These are phyloP conservation scores for Nomada goodeniana DNA, from an alignment of 2,888 invertebrate genomes.

Conservation along the genomic window DNA sequence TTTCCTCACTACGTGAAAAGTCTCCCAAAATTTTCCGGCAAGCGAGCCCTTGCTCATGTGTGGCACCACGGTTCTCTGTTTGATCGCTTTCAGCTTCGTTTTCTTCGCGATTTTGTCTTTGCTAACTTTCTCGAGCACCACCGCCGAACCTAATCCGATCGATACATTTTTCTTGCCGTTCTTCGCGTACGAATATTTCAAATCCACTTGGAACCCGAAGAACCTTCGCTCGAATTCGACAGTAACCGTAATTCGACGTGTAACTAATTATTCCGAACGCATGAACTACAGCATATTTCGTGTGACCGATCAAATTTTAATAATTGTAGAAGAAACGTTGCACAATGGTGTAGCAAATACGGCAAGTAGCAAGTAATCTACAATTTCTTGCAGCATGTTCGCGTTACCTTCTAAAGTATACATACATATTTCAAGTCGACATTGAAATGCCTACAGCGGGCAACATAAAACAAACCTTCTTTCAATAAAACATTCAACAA, in stretches of 20 bases:
- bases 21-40: slow-evolving; percentile 79
- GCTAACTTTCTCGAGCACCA: slow-evolving; percentile 68
- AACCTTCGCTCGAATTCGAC: background rate
- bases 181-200: background rate
- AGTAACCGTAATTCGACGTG: background rate
- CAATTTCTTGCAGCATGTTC: too few species aligned
- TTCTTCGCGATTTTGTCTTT: slow-evolving; percentile 75
- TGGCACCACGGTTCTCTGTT: slow-evolving; percentile 55
- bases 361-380: too few species aligned
- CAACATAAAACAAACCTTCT: too few species aligned
- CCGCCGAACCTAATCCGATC: slow-evolving; percentile 62
- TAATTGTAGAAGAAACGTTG: too few species aligned
- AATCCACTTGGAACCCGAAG: slow-evolving; percentile 18
- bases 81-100: slow-evolving; percentile 66
- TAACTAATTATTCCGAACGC: background rate
- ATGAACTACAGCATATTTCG: too few species aligned
- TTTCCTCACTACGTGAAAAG: slow-evolving; percentile 74
- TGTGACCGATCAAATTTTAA: too few species aligned
- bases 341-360: too few species aligned
- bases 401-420: too few species aligned
- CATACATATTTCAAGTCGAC: too few species aligned
- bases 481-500: too few species aligned
- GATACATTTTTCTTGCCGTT: slow-evolving; percentile 23
- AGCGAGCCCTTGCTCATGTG: slow-evolving; percentile 68
- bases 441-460: too few species aligned